Evolutionary conservation across 2,113 vertebrate genomes (phyloP).

Genomic region (Urocolius indicus): DNA sequence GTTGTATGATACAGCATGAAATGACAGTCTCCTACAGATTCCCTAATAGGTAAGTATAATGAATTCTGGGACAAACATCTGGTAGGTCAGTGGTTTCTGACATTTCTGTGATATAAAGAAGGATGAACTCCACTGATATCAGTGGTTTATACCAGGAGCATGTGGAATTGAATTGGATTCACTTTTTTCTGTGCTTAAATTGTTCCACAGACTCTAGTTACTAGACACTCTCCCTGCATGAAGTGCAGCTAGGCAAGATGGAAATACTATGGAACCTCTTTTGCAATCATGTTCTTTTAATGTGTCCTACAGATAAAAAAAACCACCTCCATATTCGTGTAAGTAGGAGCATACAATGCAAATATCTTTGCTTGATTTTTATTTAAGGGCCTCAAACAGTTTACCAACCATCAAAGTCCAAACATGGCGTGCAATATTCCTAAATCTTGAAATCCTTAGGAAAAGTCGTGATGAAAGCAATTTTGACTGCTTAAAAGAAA

Average conservation of each 20-base stretch:
- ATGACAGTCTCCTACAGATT: not conserved
- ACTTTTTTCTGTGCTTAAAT: not conserved
- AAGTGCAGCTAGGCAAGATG: not conserved
- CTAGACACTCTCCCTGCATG: not conserved
- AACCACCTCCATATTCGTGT: not conserved
- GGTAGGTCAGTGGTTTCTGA: not conserved
- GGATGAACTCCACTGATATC: not conserved
- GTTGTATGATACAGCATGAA: not conserved
- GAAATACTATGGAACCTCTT: not conserved
- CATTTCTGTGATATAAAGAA: not conserved
- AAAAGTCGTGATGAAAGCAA: not conserved
- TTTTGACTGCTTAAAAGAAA: not conserved
- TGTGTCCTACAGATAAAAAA: not conserved
- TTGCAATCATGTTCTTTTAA: not conserved
- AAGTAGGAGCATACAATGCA: not conserved
- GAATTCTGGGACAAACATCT: not conserved
- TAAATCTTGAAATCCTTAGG: not conserved
- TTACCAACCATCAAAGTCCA: not conserved
- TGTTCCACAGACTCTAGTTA: not conserved
- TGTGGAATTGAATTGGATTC: not conserved
- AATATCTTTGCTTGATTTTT: not conserved
- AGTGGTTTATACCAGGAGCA: fast-evolving
- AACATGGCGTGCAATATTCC: not conserved
- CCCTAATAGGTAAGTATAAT: not conserved
- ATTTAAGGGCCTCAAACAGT: not conserved